A percentile compares a stretch with the other conserved stretches of the same genome.
Conservation (phyloP, 2,888 invertebrate genomes). For the Ephialtes manifestator region DNA sequence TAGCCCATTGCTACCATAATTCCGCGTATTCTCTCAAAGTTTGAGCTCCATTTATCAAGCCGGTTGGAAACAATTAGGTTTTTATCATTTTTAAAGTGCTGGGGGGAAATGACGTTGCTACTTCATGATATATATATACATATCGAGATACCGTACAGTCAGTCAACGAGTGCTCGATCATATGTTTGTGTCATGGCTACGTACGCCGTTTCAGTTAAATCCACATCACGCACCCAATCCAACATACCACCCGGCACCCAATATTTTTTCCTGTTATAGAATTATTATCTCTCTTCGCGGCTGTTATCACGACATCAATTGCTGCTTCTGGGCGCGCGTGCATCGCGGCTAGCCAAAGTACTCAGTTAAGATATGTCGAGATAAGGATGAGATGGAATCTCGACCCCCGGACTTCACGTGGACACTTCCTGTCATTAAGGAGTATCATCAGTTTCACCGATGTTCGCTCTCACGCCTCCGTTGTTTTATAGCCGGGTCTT, state of each 20-base stretch:
- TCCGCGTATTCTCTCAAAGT: too few species aligned
- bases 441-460: conserved; percentile 3
- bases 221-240: background rate
- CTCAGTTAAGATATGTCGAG: conserved; percentile 2
- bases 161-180: conserved; percentile 17
- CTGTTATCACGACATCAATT: conserved; percentile 15
- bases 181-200: background rate
- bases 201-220: conserved; percentile 2
- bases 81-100: too few species aligned
- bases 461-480: conserved; percentile 11
- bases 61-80: too few species aligned
- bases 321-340: conserved; percentile 1
- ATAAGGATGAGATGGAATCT: conserved; percentile 2
- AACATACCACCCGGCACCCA: background rate
- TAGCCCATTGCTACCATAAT: too few species aligned
- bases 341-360: background rate
- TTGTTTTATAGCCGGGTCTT: background rate
- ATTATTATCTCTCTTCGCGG: background rate
- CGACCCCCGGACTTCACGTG: conserved; percentile 39
- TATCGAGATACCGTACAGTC: background rate
- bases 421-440: conserved; percentile 25
- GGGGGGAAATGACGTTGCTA: background rate
- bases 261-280: background rate
- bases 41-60: too few species aligned
- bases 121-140: background rate